These are phyloP conservation scores for Scaptomyza graminum DNA, from an alignment of 1,140 invertebrate species.

Conservation along the genomic window DNA sequence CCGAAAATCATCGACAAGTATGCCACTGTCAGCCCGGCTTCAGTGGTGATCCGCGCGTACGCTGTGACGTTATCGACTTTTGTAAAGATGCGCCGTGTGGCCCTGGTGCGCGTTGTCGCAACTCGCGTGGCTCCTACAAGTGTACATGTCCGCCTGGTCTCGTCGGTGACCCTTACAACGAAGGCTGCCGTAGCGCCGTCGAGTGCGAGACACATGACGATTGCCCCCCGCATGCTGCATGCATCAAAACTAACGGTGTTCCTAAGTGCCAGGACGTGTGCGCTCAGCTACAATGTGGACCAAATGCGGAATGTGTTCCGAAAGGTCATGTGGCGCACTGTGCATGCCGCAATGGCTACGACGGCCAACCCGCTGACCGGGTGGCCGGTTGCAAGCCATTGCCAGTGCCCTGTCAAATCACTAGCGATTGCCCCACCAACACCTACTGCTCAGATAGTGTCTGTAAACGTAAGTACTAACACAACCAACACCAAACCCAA, in stretches of 20 bases:
- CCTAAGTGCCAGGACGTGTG: slow-evolving; percentile 93
- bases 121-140: slow-evolving; percentile 91
- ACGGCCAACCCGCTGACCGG: slow-evolving; percentile 89
- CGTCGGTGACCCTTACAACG: slow-evolving; percentile 92
- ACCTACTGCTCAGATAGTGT: slow-evolving; percentile 92
- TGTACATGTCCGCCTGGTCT: slow-evolving; percentile 91
- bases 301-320: slow-evolving; percentile 92
- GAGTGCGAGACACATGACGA: slow-evolving; percentile 91
- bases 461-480: slow-evolving; percentile 89
- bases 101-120: slow-evolving; percentile 92
- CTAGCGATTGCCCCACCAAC: slow-evolving; percentile 89
- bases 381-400: slow-evolving; percentile 90
- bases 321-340: slow-evolving; percentile 90
- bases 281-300: slow-evolving; percentile 89
- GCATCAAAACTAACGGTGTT: slow-evolving; percentile 87
- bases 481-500: slow-evolving; percentile 12
- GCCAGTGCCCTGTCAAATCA: slow-evolving; percentile 88
- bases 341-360: slow-evolving; percentile 90
- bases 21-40: slow-evolving; percentile 94
- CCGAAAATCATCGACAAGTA: slow-evolving; percentile 89
- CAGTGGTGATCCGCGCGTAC: slow-evolving; percentile 89
- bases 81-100: slow-evolving; percentile 92
- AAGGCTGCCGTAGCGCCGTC: slow-evolving; percentile 90
- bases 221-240: slow-evolving; percentile 91
- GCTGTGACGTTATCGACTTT: slow-evolving; percentile 91